phyloP scores from a whole-genome alignment of 2,113 vertebrate genomes.

The Podarcis muralis region DNA sequence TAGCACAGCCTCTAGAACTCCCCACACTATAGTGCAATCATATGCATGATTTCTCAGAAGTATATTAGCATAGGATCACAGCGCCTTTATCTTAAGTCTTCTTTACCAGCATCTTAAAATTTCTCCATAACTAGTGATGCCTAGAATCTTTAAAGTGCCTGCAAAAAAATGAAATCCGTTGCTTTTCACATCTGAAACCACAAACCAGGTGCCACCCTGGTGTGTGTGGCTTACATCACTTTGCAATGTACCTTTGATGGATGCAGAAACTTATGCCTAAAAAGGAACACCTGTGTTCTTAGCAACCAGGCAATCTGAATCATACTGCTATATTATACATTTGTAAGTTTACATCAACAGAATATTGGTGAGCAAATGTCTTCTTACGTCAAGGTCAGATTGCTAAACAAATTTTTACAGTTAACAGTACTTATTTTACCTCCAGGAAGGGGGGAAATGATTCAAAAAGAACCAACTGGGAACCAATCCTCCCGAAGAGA shows the following conservation, averaged over 20 bases:
- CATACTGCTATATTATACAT: neutral
- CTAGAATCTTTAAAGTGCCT: neutral
- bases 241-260: constrained; percentile 36
- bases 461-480: neutral
- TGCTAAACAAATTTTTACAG: neutral
- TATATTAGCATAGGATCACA: neutral
- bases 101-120: neutral
- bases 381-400: neutral
- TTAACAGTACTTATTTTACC: neutral
- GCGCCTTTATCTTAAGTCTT: neutral
- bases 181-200: constrained; percentile 28
- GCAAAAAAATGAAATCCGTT: neutral
- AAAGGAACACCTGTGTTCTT: constrained; percentile 71
- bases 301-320: constrained; percentile 38
- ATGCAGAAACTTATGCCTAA: constrained; percentile 39
- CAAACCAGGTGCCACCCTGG: constrained; percentile 39
- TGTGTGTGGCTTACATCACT: neutral
- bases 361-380: neutral
- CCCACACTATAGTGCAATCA: neutral
- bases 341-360: neutral
- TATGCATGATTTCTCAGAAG: neutral
- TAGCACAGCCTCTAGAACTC: neutral
- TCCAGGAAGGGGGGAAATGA: neutral
- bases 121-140: neutral
- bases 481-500: neutral